Base-by-base conservation (phyloP, 2,113 vertebrate genomes). In the Regulus satrapa region DNA sequence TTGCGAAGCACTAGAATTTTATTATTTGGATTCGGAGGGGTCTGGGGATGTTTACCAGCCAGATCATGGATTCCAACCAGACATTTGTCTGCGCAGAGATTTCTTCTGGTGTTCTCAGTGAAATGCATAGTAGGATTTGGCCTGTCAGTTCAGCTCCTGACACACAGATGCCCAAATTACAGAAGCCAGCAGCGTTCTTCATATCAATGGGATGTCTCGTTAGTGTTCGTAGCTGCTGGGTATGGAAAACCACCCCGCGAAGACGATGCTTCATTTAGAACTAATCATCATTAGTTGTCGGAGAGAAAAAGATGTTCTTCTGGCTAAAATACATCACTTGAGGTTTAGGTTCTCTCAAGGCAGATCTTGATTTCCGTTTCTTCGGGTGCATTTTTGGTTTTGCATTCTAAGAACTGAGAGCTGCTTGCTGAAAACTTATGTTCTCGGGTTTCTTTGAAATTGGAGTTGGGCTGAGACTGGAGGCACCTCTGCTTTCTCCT, bases 21-120 rank as follows among this genome's bases (percentile, higher is more conserved):
- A 32, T 92, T 88, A 24, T 76, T 94, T 94, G 81, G 49, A 45
- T 52, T 92, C 34, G 45, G 34, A 40, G 48, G 88, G 67, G 13
- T 93, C 94, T 92, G 38, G 38, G 83, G 85, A 51, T 54, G 52
- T 71, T 95, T 94, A 80, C 4, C 8, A 80, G 79, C 38, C 58
- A 73, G 87, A 58, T 71, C 75, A 32, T n/a, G 31, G 93, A 90
- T 86, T 94, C 71, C 85, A 91, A 85, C 36, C 32, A 88, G 91
- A 58, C 3, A 1, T 88, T 78, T 48, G 20, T 52, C 36, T 38
- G 40, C 4, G 0, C 36, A 63, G 43, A 68, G 40, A 45, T 87
- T 92, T 89, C n/a, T 93, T 52, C 61, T 93, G 49, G 14, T 63
- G 80, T 56, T 85, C 62, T 79, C n/a, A 26, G 62, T 43, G 78